Conservation (phyloP, 1,140 invertebrate species). For the Cryptotermes secundus region DNA sequence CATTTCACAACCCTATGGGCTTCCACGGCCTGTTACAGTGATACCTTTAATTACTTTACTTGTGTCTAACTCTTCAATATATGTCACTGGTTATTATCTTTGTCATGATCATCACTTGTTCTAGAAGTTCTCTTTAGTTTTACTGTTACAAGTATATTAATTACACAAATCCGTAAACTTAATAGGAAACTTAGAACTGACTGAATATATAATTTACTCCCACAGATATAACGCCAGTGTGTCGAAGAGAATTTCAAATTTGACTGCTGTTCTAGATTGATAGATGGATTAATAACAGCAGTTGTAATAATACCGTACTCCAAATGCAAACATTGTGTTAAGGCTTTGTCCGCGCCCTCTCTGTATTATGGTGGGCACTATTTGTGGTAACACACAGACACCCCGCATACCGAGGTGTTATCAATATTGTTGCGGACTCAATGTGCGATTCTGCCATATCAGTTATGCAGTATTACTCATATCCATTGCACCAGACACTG, state of each 20-base stretch:
- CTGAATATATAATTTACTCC: too few species aligned
- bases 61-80: too few species aligned
- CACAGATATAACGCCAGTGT: too few species aligned
- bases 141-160: too few species aligned
- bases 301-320: background rate
- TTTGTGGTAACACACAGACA: background rate
- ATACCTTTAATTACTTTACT: too few species aligned
- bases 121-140: too few species aligned
- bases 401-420: background rate
- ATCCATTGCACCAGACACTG: background rate
- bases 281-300: background rate
- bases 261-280: constrained; percentile 3
- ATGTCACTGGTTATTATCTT: too few species aligned
- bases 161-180: too few species aligned
- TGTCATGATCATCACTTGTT: too few species aligned
- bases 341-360: background rate
- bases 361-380: background rate
- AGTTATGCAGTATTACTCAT: background rate
- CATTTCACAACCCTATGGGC: too few species aligned
- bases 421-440: background rate
- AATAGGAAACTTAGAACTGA: too few species aligned
- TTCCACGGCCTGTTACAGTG: too few species aligned
- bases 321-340: background rate
- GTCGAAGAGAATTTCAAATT: background rate
- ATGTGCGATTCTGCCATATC: background rate